Base-by-base conservation (phyloP, 2,797 vertebrate species). In the Pogonophryne albipinna region DNA sequence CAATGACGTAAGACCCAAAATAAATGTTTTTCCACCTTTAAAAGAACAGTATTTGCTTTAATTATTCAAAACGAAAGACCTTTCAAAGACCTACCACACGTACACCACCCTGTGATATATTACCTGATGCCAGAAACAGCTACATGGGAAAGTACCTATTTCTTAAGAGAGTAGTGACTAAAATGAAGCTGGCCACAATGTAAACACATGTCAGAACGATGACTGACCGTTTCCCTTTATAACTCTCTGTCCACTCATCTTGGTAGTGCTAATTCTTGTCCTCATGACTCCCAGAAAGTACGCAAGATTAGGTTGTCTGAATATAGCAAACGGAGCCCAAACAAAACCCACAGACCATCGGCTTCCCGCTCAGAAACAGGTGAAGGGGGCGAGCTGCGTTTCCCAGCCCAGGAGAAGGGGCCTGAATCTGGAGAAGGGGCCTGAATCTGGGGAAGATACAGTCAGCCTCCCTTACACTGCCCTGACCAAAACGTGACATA, bases 191-290 rank as follows among this genome's bases (percentile, higher is more conserved):
- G 69, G 68, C 92, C 93, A 93, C 91, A 93, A 90, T 87, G 87
- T 89, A 93, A 93, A 92, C 88, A 91, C 87, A 87, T 87, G 87
- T 90, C 86, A 85, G 82, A 84, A 86, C 72, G 73, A 87, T 91
- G 89, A 91, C 91, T 87, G 89, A 89, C 87, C 85, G 64, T 88
- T 90, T 91, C 87, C 90, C 62, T 56, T 86, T 89, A 84, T 91
- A 94, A 86, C 88, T 80, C 82, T 82, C 82, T 79, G 90, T 92
- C 90, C 89, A 92, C 89, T 95, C 91, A 93, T 93, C 85, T 87
- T 92, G 80, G 87, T 90, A 76, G 65, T 76, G 85, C 83, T 90
- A 86, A 87, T 89, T 89, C 68, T 78, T 89, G 79, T 92, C 72
- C 72, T 72, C 58, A 55, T 80, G 66, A 65, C 87, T 85, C 72